Conservation (phyloP, 2,888 invertebrate species). For the Polietes domitor region DNA sequence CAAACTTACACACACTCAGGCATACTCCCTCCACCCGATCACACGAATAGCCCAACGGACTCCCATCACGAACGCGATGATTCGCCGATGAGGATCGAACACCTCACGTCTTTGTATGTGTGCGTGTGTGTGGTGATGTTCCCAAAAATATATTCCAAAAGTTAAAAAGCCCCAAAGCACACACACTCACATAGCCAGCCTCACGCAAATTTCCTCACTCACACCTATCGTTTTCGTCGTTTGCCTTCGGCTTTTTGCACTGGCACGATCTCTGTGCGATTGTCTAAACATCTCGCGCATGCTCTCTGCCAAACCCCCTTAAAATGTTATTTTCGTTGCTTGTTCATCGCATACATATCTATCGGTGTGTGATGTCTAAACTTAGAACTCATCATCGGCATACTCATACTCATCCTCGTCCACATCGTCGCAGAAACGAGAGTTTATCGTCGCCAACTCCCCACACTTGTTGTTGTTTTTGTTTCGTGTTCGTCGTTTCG, state of each 20-base stretch:
- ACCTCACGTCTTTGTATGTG: not conserved
- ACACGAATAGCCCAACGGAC: too few relatives aligned
- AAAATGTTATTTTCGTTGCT: conserved; percentile 44
- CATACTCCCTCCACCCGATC: conserved; percentile 10
- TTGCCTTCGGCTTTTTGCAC: conserved; percentile 18
- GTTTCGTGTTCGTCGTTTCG: not conserved
- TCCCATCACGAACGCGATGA: not conserved
- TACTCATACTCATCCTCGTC: not conserved
- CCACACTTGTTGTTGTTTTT: conserved; percentile 39
- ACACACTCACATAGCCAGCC: conserved; percentile 5
- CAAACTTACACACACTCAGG: conserved; percentile 59
- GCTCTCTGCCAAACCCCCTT: conserved; percentile 45
- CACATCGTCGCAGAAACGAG: not conserved
- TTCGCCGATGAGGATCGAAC: conserved; percentile 49
- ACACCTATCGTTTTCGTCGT: not conserved
- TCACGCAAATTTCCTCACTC: conserved; percentile 30
- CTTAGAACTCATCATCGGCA: conserved; percentile 30
- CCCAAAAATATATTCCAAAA: conserved; percentile 66
- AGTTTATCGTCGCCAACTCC: conserved; percentile 14
- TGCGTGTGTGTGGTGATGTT: conserved; percentile 45
- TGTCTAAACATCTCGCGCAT: conserved; percentile 63
- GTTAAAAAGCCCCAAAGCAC: conserved; percentile 41
- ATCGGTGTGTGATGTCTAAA: conserved; percentile 10
- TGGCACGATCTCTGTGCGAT: conserved; percentile 40
- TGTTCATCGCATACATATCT: conserved; percentile 2